A percentile compares a stretch with the other conserved stretches of the same genome.
Conservation (phyloP, 2,888 invertebrate species). For the Philereme vetulata region DNA sequence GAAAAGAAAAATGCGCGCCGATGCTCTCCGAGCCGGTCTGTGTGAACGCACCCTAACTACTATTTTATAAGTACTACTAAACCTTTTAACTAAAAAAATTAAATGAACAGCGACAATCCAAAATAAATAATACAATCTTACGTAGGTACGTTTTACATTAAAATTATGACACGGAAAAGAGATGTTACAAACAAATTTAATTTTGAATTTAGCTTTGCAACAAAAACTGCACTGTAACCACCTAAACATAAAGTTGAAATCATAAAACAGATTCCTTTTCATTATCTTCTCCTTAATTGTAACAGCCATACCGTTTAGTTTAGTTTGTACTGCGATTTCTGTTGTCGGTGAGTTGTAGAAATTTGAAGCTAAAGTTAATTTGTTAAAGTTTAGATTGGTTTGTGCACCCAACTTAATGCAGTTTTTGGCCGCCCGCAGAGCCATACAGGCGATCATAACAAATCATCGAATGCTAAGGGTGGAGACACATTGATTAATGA, state of each 20-base stretch:
- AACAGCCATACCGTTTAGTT: constrained; percentile 71
- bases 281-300: constrained; percentile 76
- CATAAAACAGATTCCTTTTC: constrained; percentile 43
- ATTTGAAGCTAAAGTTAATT: constrained; percentile 41
- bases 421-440: constrained; percentile 75
- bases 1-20: too few relatives aligned
- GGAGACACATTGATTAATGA: constrained; percentile 40
- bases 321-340: constrained; percentile 75
- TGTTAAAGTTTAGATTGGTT: constrained; percentile 52
- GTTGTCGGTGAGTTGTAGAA: constrained; percentile 38
- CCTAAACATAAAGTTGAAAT: constrained; percentile 39
- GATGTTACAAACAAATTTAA: constrained; percentile 68
- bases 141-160: constrained; percentile 48
- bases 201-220: constrained; percentile 44
- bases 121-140: constrained; percentile 67
- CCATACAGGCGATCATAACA: constrained; percentile 75
- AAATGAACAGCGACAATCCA: background rate
- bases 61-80: too few relatives aligned
- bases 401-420: constrained; percentile 58
- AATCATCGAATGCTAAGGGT: constrained; percentile 68
- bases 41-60: too few relatives aligned
- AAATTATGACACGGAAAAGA: constrained; percentile 67
- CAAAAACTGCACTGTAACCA: constrained; percentile 44
- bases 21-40: too few relatives aligned
- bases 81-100: background rate